phyloP scores from a whole-genome alignment of 1,140 invertebrate genomes.

The Sycophila sp. region DNA sequence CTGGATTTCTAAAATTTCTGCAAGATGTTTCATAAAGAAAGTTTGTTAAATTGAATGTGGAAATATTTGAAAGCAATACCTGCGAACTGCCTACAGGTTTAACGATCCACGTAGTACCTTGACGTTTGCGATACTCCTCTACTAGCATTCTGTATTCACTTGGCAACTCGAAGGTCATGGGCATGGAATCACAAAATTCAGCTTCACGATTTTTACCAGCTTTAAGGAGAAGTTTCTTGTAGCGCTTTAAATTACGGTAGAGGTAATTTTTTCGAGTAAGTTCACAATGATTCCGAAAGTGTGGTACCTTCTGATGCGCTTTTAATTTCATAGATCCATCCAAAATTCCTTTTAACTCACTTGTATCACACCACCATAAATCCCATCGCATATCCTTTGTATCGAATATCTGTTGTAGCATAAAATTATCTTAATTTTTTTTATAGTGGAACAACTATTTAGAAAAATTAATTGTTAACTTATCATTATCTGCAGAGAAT shows the following conservation, averaged over 20 bases:
- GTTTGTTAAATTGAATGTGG: too few species aligned
- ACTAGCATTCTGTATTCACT: constrained; percentile 68
- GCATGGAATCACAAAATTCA: constrained; percentile 59
- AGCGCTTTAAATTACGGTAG: constrained; percentile 70
- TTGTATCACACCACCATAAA: constrained; percentile 64
- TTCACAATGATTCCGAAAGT: constrained; percentile 72
- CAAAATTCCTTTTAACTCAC: constrained; percentile 47
- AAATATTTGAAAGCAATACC: not conserved
- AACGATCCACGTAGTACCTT: constrained; percentile 71
- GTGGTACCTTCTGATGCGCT: constrained; percentile 53
- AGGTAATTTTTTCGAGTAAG: constrained; percentile 72
- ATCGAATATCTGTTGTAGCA: constrained; percentile 41
- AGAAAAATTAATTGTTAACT: too few species aligned
- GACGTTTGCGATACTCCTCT: constrained; percentile 68
- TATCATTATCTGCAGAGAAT: too few species aligned
- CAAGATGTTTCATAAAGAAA: too few species aligned
- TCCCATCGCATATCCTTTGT: constrained; percentile 55
- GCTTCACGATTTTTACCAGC: constrained; percentile 54
- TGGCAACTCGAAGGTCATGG: constrained; percentile 63
- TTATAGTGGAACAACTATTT: too few species aligned
- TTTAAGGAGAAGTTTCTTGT: constrained; percentile 52
- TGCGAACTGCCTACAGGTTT: constrained; percentile 69
- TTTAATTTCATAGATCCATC: constrained; percentile 47
- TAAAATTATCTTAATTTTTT: not conserved
- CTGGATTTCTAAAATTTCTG: too few species aligned